Evolutionary conservation across 2,797 vertebrate species (phyloP).

Genomic region (Ambastaia sidthimunki): DNA sequence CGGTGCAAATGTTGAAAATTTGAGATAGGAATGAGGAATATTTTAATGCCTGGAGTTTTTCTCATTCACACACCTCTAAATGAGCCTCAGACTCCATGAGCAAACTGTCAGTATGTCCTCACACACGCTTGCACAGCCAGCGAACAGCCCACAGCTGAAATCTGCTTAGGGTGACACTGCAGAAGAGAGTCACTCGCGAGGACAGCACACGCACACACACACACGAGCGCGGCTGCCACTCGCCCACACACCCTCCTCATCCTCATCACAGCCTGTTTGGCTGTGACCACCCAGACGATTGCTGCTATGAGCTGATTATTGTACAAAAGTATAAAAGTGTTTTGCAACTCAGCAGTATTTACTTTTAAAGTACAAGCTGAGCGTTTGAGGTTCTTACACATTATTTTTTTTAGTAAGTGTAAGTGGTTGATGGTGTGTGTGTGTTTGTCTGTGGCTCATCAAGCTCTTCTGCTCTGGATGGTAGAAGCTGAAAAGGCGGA

Average conservation of each 20-base stretch:
- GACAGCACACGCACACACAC: constrained; percentile 14
- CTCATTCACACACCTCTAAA: constrained; percentile 29
- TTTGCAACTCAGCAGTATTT: constrained; percentile 46
- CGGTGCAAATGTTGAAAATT: neutral
- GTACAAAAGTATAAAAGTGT: constrained; percentile 33
- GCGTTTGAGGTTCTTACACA: constrained; percentile 34
- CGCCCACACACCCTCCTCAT: constrained; percentile 40
- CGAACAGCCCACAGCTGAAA: constrained; percentile 16
- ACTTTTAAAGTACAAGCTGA: constrained; percentile 30
- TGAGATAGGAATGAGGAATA: constrained; percentile 2
- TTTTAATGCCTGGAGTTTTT: constrained; percentile 42
- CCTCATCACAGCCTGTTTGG: constrained; percentile 32
- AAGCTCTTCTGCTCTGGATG: constrained; percentile 20
- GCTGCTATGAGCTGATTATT: constrained; percentile 54
- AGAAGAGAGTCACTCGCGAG: constrained; percentile 28
- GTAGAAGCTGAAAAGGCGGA: constrained; percentile 43
- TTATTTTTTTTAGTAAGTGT: neutral
- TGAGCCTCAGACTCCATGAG: constrained; percentile 35
- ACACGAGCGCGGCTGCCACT: neutral
- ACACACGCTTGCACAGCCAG: constrained; percentile 21
- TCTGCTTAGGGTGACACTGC: constrained; percentile 47
- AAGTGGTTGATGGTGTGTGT: constrained; percentile 29
- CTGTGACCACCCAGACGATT: constrained; percentile 44
- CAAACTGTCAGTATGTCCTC: constrained; percentile 33
- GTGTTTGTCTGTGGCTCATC: constrained; percentile 33